Conservation (phyloP, 2,113 vertebrate genomes). For the Cololabis saira region DNA sequence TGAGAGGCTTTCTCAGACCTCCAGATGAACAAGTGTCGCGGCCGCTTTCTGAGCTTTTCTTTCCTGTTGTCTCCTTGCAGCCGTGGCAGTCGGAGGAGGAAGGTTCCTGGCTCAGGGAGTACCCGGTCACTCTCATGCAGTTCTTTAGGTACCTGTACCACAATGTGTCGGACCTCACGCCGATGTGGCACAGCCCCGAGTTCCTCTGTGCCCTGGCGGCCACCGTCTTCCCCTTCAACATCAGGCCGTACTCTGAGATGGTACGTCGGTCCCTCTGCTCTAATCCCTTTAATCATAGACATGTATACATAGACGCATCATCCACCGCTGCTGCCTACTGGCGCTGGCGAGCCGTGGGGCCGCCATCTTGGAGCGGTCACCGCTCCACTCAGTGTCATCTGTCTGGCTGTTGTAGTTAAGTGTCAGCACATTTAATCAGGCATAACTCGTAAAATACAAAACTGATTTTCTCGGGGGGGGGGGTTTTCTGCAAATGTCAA, state of each 20-base stretch:
- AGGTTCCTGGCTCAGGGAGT: conserved; percentile 97
- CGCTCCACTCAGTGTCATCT: too few relatives aligned
- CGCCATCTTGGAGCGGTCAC: too few relatives aligned
- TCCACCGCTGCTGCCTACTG: too few relatives aligned
- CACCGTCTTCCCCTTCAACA: conserved; percentile 96
- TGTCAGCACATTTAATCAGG: too few relatives aligned
- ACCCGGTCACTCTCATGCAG: conserved; percentile 98
- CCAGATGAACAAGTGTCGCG: too few relatives aligned
- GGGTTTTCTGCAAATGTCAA: too few relatives aligned
- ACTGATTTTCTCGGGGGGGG: too few relatives aligned
- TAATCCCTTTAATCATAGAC: neutral
- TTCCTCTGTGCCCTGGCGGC: conserved; percentile 95
- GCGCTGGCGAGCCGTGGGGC: too few relatives aligned
- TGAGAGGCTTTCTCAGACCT: neutral
- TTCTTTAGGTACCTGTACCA: conserved; percentile 98
- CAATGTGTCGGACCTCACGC: conserved; percentile 92
- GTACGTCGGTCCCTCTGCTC: conserved; percentile 68
- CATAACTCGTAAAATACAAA: too few relatives aligned
- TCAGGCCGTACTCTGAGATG: conserved; percentile 98
- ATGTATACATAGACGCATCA: too few relatives aligned
- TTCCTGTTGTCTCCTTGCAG: conserved; percentile 64
- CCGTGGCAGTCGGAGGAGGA: conserved; percentile 99
- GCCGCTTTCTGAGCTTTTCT: neutral
- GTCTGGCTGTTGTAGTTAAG: too few relatives aligned
- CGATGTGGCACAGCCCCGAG: conserved; percentile 96